phyloP scores from a whole-genome alignment of 2,797 vertebrate genomes.

The Acanthurus lineatus region DNA sequence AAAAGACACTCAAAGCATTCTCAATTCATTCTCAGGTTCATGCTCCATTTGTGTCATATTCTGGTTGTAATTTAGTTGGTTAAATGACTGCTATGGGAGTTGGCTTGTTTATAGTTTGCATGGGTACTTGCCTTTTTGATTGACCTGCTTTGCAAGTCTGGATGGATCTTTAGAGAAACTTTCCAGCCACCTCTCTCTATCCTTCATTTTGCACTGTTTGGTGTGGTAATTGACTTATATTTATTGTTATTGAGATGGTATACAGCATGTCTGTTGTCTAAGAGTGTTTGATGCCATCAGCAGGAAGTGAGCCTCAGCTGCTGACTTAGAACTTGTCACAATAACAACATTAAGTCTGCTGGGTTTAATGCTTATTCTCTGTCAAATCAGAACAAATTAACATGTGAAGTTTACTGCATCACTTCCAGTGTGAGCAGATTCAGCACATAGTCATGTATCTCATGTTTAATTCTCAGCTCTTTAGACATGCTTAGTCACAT shows the following conservation, averaged over 20 bases:
- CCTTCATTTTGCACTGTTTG: constrained; percentile 76
- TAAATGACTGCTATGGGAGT: constrained; percentile 44
- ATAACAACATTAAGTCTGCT: constrained; percentile 27
- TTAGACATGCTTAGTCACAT: constrained; percentile 36
- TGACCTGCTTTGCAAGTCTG: constrained; percentile 50
- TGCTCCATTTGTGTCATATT: constrained; percentile 49
- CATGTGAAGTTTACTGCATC: constrained; percentile 21
- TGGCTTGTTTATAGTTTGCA: constrained; percentile 85
- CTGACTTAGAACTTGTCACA: constrained; percentile 29
- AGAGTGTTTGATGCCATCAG: constrained; percentile 46
- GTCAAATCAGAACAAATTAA: constrained; percentile 51
- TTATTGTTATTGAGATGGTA: constrained; percentile 68
- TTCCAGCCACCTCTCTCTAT: constrained; percentile 36
- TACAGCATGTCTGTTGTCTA: constrained; percentile 53
- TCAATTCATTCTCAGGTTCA: constrained; percentile 74
- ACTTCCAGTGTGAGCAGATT: constrained; percentile 41
- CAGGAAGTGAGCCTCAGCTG: constrained; percentile 38
- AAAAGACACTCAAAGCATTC: constrained; percentile 54
- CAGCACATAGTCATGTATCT: constrained; percentile 36
- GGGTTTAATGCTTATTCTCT: constrained; percentile 38
- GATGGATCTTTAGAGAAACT: constrained; percentile 65
- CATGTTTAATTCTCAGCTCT: constrained; percentile 55
- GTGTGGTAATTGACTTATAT: constrained; percentile 69
- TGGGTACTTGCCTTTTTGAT: constrained; percentile 88
- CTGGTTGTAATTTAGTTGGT: constrained; percentile 47